These are phyloP conservation scores for Scaptomyza parva DNA, from an alignment of 2,888 invertebrate species.

Conservation along the genomic window DNA sequence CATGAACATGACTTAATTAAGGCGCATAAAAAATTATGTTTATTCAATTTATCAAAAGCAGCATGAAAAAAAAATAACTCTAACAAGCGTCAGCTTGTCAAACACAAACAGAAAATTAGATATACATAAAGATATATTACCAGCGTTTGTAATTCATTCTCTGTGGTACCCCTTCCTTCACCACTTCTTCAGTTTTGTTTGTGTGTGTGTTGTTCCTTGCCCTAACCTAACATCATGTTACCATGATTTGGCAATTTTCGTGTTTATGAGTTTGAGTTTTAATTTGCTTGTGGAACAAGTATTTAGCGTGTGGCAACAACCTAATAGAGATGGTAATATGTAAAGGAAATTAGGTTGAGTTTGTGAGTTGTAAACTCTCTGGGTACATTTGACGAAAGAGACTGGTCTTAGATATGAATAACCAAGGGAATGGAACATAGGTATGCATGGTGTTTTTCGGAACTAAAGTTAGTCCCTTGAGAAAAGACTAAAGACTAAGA, in stretches of 20 bases:
- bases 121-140: constrained; percentile 43
- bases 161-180: not conserved
- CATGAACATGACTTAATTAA: constrained; percentile 71
- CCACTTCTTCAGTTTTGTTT: not conserved
- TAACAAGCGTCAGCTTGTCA: constrained; percentile 64
- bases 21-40: constrained; percentile 50
- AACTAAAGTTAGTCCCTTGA: too few species aligned
- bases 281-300: constrained; percentile 25
- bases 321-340: constrained; percentile 14
- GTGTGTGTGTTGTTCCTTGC: too few species aligned
- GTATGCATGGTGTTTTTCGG: too few species aligned
- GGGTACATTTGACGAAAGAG: too few species aligned
- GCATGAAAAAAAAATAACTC: constrained; percentile 48
- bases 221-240: too few species aligned
- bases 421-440: too few species aligned
- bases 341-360: too few species aligned
- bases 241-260: constrained; percentile 62
- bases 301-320: constrained; percentile 44
- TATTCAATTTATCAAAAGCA: constrained; percentile 70
- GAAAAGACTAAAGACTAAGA: too few species aligned
- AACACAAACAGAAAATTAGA: constrained; percentile 15
- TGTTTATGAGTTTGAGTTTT: constrained; percentile 30
- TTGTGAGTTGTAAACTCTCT: too few species aligned
- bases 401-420: too few species aligned
- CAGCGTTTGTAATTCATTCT: constrained; percentile 22